These are phyloP conservation scores for Carettochelys insculpta DNA, from an alignment of 2,113 vertebrate genomes.

Conservation along the genomic window DNA sequence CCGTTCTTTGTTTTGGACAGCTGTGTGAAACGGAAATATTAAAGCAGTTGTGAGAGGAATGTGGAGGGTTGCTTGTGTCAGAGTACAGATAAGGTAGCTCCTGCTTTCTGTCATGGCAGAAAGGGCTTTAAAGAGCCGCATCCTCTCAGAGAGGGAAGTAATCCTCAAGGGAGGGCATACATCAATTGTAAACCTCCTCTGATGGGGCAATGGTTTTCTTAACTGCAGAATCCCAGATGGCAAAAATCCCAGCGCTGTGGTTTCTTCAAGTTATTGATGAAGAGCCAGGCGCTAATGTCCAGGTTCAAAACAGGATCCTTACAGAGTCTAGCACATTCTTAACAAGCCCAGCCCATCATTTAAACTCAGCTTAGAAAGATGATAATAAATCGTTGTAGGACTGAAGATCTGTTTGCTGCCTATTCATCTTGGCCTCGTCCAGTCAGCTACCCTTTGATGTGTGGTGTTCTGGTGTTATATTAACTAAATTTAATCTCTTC, in stretches of 20 bases:
- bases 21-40: constrained; percentile 29
- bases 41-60: constrained; percentile 49
- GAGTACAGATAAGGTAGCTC: constrained; percentile 49
- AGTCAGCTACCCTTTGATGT: not conserved
- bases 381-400: constrained; percentile 65
- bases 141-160: constrained; percentile 33
- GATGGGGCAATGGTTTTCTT: constrained; percentile 62
- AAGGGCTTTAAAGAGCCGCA: constrained; percentile 29
- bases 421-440: constrained; percentile 32
- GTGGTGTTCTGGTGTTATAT: constrained; percentile 18
- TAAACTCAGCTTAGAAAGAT: constrained; percentile 61
- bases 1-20: not conserved
- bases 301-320: constrained; percentile 59
- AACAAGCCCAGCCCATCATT: constrained; percentile 61
- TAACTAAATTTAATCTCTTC: not conserved
- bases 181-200: constrained; percentile 52
- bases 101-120: constrained; percentile 61
- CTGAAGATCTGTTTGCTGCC: constrained; percentile 60
- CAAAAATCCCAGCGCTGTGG: constrained; percentile 28
- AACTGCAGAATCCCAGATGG: constrained; percentile 47
- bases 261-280: constrained; percentile 70
- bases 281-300: constrained; percentile 65
- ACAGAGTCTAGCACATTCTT: constrained; percentile 67
- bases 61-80: constrained; percentile 45
- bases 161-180: constrained; percentile 54